Base-by-base conservation (phyloP, 2,888 invertebrate genomes). In the Herminia tarsipennalis region DNA sequence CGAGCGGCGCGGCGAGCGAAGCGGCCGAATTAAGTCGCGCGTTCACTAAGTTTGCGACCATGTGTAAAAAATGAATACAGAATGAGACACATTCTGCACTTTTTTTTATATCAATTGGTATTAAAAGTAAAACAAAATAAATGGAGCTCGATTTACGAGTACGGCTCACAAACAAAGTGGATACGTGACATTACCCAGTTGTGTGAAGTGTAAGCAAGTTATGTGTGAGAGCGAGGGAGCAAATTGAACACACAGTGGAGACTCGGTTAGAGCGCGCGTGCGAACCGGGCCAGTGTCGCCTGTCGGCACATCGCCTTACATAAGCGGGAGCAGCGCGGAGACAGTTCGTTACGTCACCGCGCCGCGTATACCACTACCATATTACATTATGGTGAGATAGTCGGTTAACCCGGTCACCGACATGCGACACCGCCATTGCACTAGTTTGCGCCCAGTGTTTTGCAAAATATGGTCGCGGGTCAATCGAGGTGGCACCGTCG, bases 341-440 rank as follows among this genome's bases (percentile, higher is more conserved):
- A 14, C 22, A 2, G 17, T 6, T 4, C 40, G 44, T 53, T 56
- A 47, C 49, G 27, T 47, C 50, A 57, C 40, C 34, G 33, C 33
- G 6, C 9, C 18, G 34, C 14, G 39, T 18, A 34, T 4, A 18
- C 20, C 35, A 21, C 27, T 12, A 14, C 24, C 5, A 29, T 18
- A 22, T 34, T 39, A 10, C 25, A 29, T 41, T 32, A 39, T 45
- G 24, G 18, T 16, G 28, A 39, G 10, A 5, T 20, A 28, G 27
- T 14, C 34, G 5, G 25, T 9, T 55, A 24, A 47, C 40, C 54
- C 47, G 42, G 47, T 49, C 40, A 50, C 43, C 45, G 38, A 43
- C 22, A 12, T 22, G 21, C 33, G 37, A 17, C 22, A 6, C 14
- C 12, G 17, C 30, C 12, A n/a, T 10, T 12, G 2, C n/a, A 20